Conservation (phyloP, 92 coral and sea anemone genomes). For the Blastomussa wellsi region DNA sequence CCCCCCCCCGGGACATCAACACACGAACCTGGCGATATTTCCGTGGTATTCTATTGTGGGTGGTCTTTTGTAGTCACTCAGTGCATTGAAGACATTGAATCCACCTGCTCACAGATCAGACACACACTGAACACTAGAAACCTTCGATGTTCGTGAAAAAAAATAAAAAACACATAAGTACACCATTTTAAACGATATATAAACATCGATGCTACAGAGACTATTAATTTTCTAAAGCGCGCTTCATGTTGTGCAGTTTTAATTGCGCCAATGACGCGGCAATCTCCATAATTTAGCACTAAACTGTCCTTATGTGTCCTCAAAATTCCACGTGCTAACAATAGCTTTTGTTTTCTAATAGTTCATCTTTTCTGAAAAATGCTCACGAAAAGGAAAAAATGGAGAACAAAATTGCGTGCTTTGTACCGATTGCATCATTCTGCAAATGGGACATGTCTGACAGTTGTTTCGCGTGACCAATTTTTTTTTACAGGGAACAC, state of each 20-base stretch:
- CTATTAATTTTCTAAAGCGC: neutral
- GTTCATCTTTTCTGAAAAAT: neutral
- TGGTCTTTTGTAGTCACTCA: neutral
- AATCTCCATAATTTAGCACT: neutral
- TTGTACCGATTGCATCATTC: neutral
- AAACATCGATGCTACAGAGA: no score
- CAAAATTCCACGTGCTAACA: neutral
- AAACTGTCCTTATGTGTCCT: neutral
- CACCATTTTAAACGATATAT: neutral
- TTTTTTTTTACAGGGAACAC: neutral
- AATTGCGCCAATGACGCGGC: neutral
- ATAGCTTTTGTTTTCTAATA: neutral
- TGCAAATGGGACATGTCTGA: neutral
- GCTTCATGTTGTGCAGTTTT: no score
- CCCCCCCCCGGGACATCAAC: neutral
- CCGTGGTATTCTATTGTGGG: neutral
- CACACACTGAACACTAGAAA: neutral
- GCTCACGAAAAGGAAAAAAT: neutral
- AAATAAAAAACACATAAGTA: neutral
- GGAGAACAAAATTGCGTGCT: neutral
- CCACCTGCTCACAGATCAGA: neutral
- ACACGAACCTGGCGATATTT: no score
- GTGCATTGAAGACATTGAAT: neutral
- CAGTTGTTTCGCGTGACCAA: conserved; percentile 10
- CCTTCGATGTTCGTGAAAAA: neutral